A percentile compares a stretch with the other conserved stretches of the same genome.
phyloP scores from a whole-genome alignment of 2,113 vertebrate species.

The Plestiodon gilberti region DNA sequence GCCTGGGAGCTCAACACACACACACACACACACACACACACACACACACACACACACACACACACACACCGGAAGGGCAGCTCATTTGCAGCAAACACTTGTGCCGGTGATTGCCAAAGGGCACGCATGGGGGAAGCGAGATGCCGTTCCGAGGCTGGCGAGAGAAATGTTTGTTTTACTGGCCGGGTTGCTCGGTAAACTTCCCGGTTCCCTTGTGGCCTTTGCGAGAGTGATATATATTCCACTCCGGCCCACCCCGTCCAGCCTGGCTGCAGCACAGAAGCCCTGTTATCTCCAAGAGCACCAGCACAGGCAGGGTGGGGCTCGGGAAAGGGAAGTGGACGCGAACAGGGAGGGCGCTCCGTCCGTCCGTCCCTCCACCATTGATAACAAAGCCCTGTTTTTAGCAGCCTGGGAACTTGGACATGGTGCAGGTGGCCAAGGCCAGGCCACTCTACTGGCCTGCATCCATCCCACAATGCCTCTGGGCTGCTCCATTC shows the following conservation, averaged over 20 bases:
- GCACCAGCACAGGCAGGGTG: constrained; percentile 59
- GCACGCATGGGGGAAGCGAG: background rate
- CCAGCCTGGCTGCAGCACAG: background rate
- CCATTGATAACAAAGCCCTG: constrained; percentile 61
- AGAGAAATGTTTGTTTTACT: constrained; percentile 50
- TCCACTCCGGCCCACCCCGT: constrained; percentile 43
- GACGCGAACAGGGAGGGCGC: constrained; percentile 62
- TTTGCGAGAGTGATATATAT: constrained; percentile 20
- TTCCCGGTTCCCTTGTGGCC: constrained; percentile 54
- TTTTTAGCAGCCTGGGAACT: constrained; percentile 74
- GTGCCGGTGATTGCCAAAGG: constrained; percentile 32
- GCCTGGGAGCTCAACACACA: background rate
- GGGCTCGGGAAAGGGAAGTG: constrained; percentile 70
- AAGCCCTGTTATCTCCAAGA: constrained; percentile 62
- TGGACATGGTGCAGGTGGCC: constrained; percentile 64
- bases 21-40: fast-evolving
- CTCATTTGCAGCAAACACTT: fast-evolving
- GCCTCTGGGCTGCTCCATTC: background rate
- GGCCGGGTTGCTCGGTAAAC: constrained; percentile 48
- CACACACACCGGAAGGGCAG: fast-evolving
- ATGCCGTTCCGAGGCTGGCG: constrained; percentile 48
- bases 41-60: fast-evolving
- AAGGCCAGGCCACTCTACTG: constrained; percentile 3
- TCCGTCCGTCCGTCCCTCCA: constrained; percentile 23
- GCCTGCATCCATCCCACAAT: background rate